These are phyloP conservation scores for Lycaena phlaeas DNA, from an alignment of 2,888 invertebrate genomes.

Conservation along the genomic window DNA sequence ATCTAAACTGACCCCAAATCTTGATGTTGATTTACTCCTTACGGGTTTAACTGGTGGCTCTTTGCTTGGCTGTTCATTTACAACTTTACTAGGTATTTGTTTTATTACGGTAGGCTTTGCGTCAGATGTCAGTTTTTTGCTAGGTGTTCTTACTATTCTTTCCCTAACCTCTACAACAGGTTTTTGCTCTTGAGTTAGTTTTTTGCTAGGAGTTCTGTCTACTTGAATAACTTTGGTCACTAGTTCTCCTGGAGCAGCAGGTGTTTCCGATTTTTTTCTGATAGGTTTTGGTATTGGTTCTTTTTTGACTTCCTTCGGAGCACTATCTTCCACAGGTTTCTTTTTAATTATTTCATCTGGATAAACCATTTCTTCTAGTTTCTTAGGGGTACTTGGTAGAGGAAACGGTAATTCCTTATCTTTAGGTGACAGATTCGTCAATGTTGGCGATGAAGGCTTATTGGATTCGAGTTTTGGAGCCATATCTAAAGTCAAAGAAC, in stretches of 20 bases:
- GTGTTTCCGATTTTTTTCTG: conserved; percentile 32
- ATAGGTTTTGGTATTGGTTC: conserved; percentile 32
- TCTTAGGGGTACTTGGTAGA: conserved; percentile 47
- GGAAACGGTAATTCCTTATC: conserved; percentile 43
- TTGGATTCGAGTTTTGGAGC: conserved; percentile 28
- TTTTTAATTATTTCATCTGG: conserved; percentile 35
- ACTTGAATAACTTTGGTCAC: conserved; percentile 62
- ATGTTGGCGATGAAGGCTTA: conserved; percentile 40
- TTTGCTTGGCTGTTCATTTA: conserved; percentile 42
- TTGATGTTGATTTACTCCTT: conserved; percentile 63
- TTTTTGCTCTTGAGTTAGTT: conserved; percentile 44
- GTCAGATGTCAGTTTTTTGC: conserved; percentile 44
- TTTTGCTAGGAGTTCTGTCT: conserved; percentile 59
- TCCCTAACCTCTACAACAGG: conserved; percentile 55
- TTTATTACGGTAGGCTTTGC: conserved; percentile 38
- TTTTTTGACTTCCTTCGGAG: conserved; percentile 24
- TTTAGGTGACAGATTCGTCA: conserved; percentile 40
- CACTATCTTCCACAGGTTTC: background rate
- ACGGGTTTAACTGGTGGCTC: conserved; percentile 63
- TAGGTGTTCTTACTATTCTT: conserved; percentile 59
- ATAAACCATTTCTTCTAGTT: conserved; percentile 45
- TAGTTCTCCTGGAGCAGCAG: conserved; percentile 41
- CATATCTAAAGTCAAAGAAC: conserved; percentile 44
- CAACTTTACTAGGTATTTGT: conserved; percentile 30
- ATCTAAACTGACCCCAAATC: conserved; percentile 67